Base-by-base conservation (phyloP, 2,888 invertebrate genomes). In the Teleogryllus oceanicus region DNA sequence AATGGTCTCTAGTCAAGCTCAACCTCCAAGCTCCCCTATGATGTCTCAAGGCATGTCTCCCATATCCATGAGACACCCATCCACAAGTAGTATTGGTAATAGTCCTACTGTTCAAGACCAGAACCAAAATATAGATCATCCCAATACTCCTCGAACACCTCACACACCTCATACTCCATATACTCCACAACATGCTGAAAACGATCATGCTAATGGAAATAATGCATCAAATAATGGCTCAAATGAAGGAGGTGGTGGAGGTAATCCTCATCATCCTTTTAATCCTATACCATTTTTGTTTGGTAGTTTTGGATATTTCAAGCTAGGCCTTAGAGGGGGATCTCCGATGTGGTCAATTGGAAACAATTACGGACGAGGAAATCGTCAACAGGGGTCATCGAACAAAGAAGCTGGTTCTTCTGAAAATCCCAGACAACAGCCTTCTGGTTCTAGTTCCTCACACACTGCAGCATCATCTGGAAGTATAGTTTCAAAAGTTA, bases 111-210 rank as follows among this genome's bases (percentile, higher is more conserved):
- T 90, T 86, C 89, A 90, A 0, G 91, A 91, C 82, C 86, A 91
- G 80, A 91, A 91, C 0, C 89, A 89, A 79, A 90, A 90, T 83
- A 89, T 90, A 1, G 91, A 91, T 83, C 91, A 90, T 85, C 90
- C 90, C 11, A 85, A 88, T 75, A 90, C 90, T 1, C 89, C 90
- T 11, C 85, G 89, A 81, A 88, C 88, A 11, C 88, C 88, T 0
- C 88, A 88, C 78, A 87, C 87, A 13, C 87, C 85, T 3, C 85
- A 84, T 82, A 79, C 80, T 49, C 78, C 80, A 20, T 78, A 50
- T 81, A 83, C 84, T 50, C 84, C 84, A 13, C 85, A 84, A 37
- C 83, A 82, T 78, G 84, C 83, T 20, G 85, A 85, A 86, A 85
- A 84, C 50, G 86, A 81, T 62, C 85, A 81, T 83, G 86, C 85